These are phyloP conservation scores for Drosophila koepferae DNA, from an alignment of 2,888 invertebrate species.

Conservation along the genomic window DNA sequence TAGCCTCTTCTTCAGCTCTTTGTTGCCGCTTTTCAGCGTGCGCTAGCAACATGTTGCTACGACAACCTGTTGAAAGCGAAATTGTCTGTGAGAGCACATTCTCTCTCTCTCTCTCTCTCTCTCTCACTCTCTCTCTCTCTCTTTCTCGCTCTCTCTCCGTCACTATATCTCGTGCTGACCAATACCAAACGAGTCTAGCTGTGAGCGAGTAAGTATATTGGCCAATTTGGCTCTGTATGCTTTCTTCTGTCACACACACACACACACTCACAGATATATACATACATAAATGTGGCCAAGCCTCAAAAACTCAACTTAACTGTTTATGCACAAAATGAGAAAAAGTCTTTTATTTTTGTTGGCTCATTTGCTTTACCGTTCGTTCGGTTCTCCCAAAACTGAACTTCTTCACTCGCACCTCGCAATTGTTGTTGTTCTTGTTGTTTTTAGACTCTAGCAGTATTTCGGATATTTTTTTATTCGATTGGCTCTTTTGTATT, in stretches of 20 bases:
- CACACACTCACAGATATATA: conserved; percentile 1
- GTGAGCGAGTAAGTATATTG: conserved; percentile 33
- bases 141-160: neutral
- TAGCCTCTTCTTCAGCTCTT: conserved; percentile 26
- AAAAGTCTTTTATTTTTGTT: conserved; percentile 51
- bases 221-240: conserved; percentile 51
- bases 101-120: conserved; percentile 1
- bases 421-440: conserved; percentile 27
- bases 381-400: conserved; percentile 60
- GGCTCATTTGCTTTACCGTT: conserved; percentile 75
- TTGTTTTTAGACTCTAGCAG: conserved; percentile 9
- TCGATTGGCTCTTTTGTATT: conserved; percentile 54
- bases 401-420: conserved; percentile 39
- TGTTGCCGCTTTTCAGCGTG: conserved; percentile 61
- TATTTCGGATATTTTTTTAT: conserved; percentile 44
- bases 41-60: conserved; percentile 68
- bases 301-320: conserved; percentile 76
- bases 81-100: conserved; percentile 63
- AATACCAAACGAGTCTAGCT: conserved; percentile 55
- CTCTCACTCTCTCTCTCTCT: neutral
- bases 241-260: conserved; percentile 53
- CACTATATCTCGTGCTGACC: conserved; percentile 38
- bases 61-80: conserved; percentile 85
- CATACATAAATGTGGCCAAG: conserved; percentile 57
- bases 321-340: conserved; percentile 67